These are phyloP conservation scores for Mobula hypostoma DNA, from an alignment of 2,113 vertebrate genomes.

Conservation along the genomic window DNA sequence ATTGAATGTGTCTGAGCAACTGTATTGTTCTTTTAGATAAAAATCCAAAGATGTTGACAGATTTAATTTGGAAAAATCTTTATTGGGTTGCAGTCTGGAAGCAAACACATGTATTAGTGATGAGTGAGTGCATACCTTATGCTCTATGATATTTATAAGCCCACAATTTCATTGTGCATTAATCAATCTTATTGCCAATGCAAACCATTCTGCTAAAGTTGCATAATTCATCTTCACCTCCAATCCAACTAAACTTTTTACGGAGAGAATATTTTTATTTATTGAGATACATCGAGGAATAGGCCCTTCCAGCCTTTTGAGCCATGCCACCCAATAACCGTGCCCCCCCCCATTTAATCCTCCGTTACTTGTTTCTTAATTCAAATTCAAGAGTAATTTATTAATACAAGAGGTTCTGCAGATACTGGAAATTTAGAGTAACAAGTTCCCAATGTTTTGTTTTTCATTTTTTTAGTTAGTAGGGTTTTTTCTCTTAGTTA, in stretches of 20 bases:
- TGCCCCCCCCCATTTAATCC: no score
- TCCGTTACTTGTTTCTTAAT: not conserved
- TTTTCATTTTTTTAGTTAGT: no score
- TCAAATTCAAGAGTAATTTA: not conserved
- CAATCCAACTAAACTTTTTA: not conserved
- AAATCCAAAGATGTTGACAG: not conserved
- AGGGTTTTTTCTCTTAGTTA: no score
- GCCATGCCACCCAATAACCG: no score
- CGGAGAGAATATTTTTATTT: no score
- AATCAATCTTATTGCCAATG: conserved; percentile 2
- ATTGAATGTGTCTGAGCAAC: not conserved
- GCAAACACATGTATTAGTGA: not conserved
- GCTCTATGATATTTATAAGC: conserved; percentile 3
- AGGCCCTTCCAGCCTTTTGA: no score
- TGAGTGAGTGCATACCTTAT: conserved; percentile 1
- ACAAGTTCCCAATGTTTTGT: no score
- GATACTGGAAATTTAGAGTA: no score
- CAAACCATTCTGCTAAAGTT: not conserved
- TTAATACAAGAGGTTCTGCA: no score
- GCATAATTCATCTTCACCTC: not conserved
- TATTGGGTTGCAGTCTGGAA: not conserved
- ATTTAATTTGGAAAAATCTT: not conserved
- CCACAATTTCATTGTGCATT: not conserved
- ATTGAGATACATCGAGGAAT: no score
- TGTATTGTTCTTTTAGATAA: not conserved